Base-by-base conservation (phyloP, 1,140 invertebrate genomes). In the Whitmania pigra region DNA sequence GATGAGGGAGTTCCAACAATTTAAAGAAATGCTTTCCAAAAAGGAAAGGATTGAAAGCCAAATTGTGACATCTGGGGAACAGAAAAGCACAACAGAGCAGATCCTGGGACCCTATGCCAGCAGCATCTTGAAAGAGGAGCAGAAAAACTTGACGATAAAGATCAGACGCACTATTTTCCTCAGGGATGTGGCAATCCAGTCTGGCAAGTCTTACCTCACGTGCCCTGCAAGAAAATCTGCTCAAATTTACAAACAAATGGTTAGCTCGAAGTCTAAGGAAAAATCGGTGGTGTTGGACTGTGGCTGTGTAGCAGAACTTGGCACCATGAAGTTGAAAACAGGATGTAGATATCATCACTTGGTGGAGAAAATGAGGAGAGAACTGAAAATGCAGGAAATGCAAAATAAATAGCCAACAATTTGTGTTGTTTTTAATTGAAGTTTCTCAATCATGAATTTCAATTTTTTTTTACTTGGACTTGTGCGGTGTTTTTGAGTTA, bases 321-420 rank as follows among this genome's bases (percentile, higher is more conserved):
- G 57, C 7, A 71, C 71, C 20, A 71, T 71, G 71, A 71, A 71
- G 31, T 60, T 71, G 71, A 22, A 54, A 20, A 53, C 71, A 3
- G 36, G 55, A 15, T 71, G 71, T 40, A n/a, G 57, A 20, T 71
- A 71, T 60, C 71, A 71, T n/a, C 27, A 53, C 20, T 53, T 57
- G 13, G 71, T 71, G 2, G 71, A 71, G 53, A 57, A 63, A 40
- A 22, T 57, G 27, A 49, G 71, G 53, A 49, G 25, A n/a, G 71
- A 71, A 60, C 55, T 71, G 69, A 53, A 25, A 53, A 53, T 53
- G 7, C 69, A 53, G 43, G 83, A 80, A 17, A 49, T 49, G 43
- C 29, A 36, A n/a, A 36, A 68, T 11, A 36, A 29, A 68, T 27
- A 68, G 67, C 29, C 18, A 20, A 68, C n/a, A 31, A 6, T 36